Evolutionary conservation across 30 jellyfish, hydroid and myxozoan species (phyloP).

Genomic region (Aurelia aurita): DNA sequence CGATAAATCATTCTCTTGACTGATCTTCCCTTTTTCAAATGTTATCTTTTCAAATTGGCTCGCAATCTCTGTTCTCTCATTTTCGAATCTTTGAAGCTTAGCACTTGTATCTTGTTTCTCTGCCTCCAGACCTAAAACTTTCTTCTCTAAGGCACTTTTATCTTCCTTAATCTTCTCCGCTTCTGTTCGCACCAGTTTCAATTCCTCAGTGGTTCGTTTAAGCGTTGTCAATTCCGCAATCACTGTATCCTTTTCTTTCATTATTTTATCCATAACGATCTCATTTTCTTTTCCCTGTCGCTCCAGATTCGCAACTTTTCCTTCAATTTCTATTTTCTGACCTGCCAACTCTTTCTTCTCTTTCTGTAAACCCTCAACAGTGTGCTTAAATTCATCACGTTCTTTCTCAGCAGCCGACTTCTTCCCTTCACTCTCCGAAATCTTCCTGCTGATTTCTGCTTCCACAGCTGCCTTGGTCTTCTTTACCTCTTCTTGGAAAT

Average conservation of each 20-base stretch:
- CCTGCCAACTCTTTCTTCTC: neutral
- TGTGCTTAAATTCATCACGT: slow-evolving; percentile 3
- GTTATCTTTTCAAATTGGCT: neutral
- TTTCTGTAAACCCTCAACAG: neutral
- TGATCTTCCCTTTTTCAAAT: slow-evolving; percentile 8
- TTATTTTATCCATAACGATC: neutral
- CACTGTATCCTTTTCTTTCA: slow-evolving; percentile 27
- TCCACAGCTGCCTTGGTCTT: slow-evolving; percentile 4
- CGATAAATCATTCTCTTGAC: neutral
- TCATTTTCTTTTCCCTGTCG: neutral
- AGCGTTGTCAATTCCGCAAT: slow-evolving; percentile 8
- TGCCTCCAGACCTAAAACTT: slow-evolving; percentile 15
- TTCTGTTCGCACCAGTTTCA: neutral
- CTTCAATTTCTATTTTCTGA: neutral
- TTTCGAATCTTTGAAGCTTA: slow-evolving; percentile 6
- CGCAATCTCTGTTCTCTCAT: slow-evolving; percentile 17
- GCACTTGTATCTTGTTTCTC: neutral
- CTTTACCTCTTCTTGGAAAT: slow-evolving; percentile 61
- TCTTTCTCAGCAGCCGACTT: slow-evolving; percentile 6
- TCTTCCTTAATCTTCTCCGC: slow-evolving; percentile 31
- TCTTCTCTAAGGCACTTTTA: neutral
- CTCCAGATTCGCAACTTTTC: slow-evolving; percentile 16
- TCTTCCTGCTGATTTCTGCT: neutral
- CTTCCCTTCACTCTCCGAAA: slow-evolving; percentile 13
- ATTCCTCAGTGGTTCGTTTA: slow-evolving; percentile 10